Conservation (phyloP, 2,888 invertebrate genomes). For the Drosophila atripex region DNA sequence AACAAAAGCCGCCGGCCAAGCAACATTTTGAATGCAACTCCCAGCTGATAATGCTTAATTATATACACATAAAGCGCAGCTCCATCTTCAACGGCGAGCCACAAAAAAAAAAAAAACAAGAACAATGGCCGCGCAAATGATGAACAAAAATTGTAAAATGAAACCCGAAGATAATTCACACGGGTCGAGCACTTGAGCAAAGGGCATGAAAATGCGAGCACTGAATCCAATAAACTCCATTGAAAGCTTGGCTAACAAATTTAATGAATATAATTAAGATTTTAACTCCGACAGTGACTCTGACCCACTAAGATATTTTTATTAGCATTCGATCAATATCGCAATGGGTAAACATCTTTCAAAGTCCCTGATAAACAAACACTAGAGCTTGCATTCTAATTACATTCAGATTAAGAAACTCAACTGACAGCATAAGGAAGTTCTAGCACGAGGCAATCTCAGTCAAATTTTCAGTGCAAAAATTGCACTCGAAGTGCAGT, state of each 20-base stretch:
- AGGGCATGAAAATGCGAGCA: constrained; percentile 47
- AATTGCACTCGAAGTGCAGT: constrained; percentile 32
- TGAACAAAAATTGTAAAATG: constrained; percentile 46
- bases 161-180: constrained; percentile 44
- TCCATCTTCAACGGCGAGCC: constrained; percentile 35
- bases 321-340: constrained; percentile 35
- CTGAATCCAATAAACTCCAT: constrained; percentile 44
- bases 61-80: constrained; percentile 71
- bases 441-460: constrained; percentile 39
- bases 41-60: constrained; percentile 75
- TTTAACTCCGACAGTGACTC: constrained; percentile 9
- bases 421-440: constrained; percentile 62
- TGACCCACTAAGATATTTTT: constrained; percentile 48
- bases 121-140: constrained; percentile 30
- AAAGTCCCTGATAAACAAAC: constrained; percentile 27
- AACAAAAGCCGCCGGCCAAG: constrained; percentile 38
- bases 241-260: constrained; percentile 34
- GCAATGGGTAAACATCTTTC: constrained; percentile 6
- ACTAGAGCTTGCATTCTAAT: constrained; percentile 8
- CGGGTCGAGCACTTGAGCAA: constrained; percentile 30
- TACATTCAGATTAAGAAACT: constrained; percentile 25
- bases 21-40: constrained; percentile 68
- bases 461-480: constrained; percentile 50
- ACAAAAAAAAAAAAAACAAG: constrained; percentile 37
- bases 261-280: constrained; percentile 43